A percentile compares a stretch with the other conserved stretches of the same genome.
Evolutionary conservation across 2,888 invertebrate genomes (phyloP).

Genomic region (Ophioninae sp.): DNA sequence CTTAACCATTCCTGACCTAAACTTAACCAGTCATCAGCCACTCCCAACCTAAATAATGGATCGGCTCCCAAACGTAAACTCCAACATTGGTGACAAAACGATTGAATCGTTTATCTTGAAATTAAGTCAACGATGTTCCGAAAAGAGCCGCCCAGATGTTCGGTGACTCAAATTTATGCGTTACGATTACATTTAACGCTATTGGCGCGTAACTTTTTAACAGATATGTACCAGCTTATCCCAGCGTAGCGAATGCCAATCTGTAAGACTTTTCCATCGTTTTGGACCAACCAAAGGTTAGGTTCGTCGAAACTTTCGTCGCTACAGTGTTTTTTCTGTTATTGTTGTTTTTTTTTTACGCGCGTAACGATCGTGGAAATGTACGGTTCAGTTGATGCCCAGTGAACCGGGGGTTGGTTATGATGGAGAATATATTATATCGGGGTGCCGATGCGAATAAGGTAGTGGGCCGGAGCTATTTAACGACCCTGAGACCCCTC

Average conservation of each 20-base stretch:
- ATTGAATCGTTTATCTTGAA: too few species aligned
- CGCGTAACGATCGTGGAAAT: conserved; percentile 22
- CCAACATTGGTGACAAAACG: too few species aligned
- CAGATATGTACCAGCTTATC: too few species aligned
- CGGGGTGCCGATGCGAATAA: conserved; percentile 14
- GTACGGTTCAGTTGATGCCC: conserved; percentile 31
- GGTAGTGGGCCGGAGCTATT: conserved; percentile 8
- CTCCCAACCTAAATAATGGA: too few species aligned
- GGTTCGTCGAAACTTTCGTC: not conserved
- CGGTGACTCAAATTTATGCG: too few species aligned
- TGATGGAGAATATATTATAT: conserved; percentile 29
- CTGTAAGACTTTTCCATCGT: not conserved
- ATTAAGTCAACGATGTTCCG: too few species aligned
- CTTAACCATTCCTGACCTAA: too few species aligned
- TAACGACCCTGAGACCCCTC: conserved; percentile 4
- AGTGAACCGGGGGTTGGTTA: conserved; percentile 19
- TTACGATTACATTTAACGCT: too few species aligned
- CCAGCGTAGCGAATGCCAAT: not conserved
- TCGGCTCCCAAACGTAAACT: too few species aligned
- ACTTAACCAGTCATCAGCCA: too few species aligned
- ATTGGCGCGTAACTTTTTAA: too few species aligned
- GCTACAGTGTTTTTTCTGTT: not conserved
- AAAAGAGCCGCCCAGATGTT: too few species aligned
- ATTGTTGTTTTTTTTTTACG: not conserved
- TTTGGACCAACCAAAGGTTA: not conserved